These are phyloP conservation scores for Sitodiplosis mosellana DNA, from an alignment of 1,140 invertebrate species.

Conservation along the genomic window DNA sequence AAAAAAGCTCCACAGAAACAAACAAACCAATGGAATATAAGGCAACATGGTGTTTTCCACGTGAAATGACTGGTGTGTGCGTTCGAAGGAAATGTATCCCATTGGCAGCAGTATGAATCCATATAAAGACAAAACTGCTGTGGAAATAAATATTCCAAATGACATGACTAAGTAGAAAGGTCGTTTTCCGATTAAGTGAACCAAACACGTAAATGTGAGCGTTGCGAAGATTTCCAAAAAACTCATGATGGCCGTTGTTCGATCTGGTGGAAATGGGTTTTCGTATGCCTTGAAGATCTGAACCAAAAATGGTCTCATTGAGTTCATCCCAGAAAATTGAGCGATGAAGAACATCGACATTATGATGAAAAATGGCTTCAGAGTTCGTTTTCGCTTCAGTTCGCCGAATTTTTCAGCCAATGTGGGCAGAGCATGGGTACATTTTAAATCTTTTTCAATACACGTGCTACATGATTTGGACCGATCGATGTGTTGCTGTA, in stretches of 20 bases:
- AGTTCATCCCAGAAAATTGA: conserved; percentile 12
- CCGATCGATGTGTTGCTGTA: conserved; percentile 13
- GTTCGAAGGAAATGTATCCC: too few relatives aligned
- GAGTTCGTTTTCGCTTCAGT: conserved; percentile 28
- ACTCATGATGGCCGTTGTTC: conserved; percentile 15
- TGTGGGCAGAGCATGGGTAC: conserved; percentile 4
- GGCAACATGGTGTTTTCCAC: too few relatives aligned
- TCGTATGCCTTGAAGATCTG: conserved; percentile 28
- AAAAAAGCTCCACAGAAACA: too few relatives aligned
- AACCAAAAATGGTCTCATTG: conserved; percentile 39
- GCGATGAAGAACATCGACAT: conserved; percentile 29
- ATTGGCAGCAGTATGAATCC: too few relatives aligned
- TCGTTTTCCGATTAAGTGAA: too few relatives aligned
- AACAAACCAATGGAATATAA: too few relatives aligned
- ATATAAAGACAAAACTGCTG: too few relatives aligned
- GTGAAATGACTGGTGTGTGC: too few relatives aligned
- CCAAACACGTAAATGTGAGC: too few relatives aligned
- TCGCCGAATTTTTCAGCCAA: conserved; percentile 14
- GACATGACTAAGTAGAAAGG: too few relatives aligned
- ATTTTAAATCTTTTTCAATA: not conserved
- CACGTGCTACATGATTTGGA: conserved; percentile 5
- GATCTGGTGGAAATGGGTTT: conserved; percentile 26
- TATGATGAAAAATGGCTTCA: conserved; percentile 28
- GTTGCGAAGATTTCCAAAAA: too few relatives aligned
- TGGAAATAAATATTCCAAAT: too few relatives aligned